Base-by-base conservation (phyloP, 35 echinoderm and acorn worm species). In the Hemicentrotus pulcherrimus region DNA sequence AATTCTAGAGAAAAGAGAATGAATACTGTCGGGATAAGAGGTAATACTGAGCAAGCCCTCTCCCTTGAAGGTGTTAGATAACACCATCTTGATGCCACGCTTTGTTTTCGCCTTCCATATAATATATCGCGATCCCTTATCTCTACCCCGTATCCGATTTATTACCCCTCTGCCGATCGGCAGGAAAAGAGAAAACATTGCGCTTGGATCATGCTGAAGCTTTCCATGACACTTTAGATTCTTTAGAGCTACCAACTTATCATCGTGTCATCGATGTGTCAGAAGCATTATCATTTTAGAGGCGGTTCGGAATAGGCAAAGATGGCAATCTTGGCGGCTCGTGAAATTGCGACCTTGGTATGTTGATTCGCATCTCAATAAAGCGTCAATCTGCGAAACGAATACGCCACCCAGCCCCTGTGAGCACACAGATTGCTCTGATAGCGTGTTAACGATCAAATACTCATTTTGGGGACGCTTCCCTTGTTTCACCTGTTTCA, bases 291-390 rank as follows among this genome's bases (percentile, higher is more conserved):
- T 45, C 32, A 45, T 33, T 45, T 46, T 32, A 18, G 48, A 31
- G 91, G 91, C 32, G 46, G 91, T 93, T 93, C 46, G 48, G 48
- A 58, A 93, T 93, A 9, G 32, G 48, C n/a, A 93, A 92, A 47
- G 91, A 58, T 93, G 91, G 16, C 46, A 93, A 58, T 93, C 91
- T 47, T 31, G 91, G 30, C 45, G 91, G 91, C 91, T 50, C 46
- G 91, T 93, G 91, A 93, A 93, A 93, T 93, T 93, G 91, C 91
- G 91, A 93, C 91, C 91, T 93, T 93, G 91, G 91, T 93, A 93
- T 93, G 91, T 93, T 93, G 91, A 93, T 93, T 93, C 91, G 15
- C 15, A 93, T 93, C 91, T 93, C 91, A 58, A 58, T 93, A 58
- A 93, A 93, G 91, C 91, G 91, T 93, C 91, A 93, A 93, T 93